Percentiles rank a stretch among this genome's conserved stretches.
phyloP scores from a whole-genome alignment of 2,888 invertebrate species.

The Shargacucullia verbasci region DNA sequence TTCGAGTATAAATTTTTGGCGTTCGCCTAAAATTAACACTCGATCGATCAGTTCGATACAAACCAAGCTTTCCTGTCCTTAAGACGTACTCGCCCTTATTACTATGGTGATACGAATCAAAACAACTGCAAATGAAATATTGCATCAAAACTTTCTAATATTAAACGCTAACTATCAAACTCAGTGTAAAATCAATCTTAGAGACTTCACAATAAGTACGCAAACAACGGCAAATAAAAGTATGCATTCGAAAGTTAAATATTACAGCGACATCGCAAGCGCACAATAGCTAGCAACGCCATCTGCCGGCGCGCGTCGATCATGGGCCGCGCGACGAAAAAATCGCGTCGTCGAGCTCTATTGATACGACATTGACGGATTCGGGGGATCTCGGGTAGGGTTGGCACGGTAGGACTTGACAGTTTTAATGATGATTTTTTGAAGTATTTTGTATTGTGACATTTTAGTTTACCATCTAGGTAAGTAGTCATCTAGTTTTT shows the following conservation, averaged over 20 bases:
- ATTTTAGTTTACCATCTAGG: too few species aligned
- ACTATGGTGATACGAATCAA: background rate
- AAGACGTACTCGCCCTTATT: constrained; percentile 22
- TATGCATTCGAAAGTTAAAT: constrained; percentile 49
- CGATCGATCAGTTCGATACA: constrained; percentile 38
- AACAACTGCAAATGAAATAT: constrained; percentile 24
- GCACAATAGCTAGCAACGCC: constrained; percentile 64
- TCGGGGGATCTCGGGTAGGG: constrained; percentile 72
- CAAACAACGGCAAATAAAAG: constrained; percentile 27
- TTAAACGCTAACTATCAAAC: background rate
- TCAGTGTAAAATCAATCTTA: constrained; percentile 13
- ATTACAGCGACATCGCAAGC: constrained; percentile 48
- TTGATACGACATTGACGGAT: constrained; percentile 88
- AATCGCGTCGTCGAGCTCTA: constrained; percentile 77
- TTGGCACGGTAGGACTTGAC: constrained; percentile 41
- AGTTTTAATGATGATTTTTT: background rate
- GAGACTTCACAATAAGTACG: background rate
- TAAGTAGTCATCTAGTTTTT: too few species aligned
- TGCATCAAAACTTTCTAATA: constrained; percentile 22
- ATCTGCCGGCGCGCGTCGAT: constrained; percentile 65
- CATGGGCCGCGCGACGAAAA: constrained; percentile 67
- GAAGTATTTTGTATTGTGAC: background rate
- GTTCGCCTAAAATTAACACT: constrained; percentile 53
- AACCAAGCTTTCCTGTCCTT: background rate
- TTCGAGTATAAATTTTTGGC: too few species aligned